Conservation (phyloP, 1,140 invertebrate species). For the Venturia canescens region DNA sequence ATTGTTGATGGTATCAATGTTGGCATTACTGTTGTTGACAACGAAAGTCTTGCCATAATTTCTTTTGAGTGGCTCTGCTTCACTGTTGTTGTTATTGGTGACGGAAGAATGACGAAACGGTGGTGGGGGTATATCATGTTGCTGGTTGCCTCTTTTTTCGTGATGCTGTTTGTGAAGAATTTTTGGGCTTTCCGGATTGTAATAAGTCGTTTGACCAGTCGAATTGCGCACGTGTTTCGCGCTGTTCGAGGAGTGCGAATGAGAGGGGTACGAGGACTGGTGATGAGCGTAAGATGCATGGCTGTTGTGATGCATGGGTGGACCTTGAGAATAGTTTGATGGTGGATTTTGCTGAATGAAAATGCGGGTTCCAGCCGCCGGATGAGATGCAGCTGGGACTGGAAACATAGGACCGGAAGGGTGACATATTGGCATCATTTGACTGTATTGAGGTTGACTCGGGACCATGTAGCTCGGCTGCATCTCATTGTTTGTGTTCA, state of each 20-base stretch:
- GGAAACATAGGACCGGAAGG: constrained; percentile 49
- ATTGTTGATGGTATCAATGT: neutral
- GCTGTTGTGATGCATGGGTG: constrained; percentile 59
- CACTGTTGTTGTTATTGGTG: constrained; percentile 42
- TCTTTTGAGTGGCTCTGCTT: constrained; percentile 9
- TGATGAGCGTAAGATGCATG: constrained; percentile 57
- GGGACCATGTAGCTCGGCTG: constrained; percentile 63
- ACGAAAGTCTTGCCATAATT: constrained; percentile 4
- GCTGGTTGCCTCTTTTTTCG: constrained; percentile 22
- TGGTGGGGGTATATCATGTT: constrained; percentile 23
- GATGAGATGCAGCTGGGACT: constrained; percentile 61
- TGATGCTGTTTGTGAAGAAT: constrained; percentile 28
- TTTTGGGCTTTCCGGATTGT: constrained; percentile 43
- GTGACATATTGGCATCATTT: constrained; percentile 50
- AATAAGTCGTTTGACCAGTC: constrained; percentile 41
- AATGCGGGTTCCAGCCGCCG: constrained; percentile 59
- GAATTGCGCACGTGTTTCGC: constrained; percentile 60
- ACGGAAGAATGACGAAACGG: constrained; percentile 40
- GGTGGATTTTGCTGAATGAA: constrained; percentile 54
- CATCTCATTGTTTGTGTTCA: constrained; percentile 65
- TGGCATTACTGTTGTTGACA: constrained; percentile 28
- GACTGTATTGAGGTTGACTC: constrained; percentile 58
- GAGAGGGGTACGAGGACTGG: constrained; percentile 55
- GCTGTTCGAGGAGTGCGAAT: constrained; percentile 59
- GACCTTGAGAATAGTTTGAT: constrained; percentile 52